Evolutionary conservation across 2,113 vertebrate species (phyloP).

Genomic region (Grammomys surdaster): DNA sequence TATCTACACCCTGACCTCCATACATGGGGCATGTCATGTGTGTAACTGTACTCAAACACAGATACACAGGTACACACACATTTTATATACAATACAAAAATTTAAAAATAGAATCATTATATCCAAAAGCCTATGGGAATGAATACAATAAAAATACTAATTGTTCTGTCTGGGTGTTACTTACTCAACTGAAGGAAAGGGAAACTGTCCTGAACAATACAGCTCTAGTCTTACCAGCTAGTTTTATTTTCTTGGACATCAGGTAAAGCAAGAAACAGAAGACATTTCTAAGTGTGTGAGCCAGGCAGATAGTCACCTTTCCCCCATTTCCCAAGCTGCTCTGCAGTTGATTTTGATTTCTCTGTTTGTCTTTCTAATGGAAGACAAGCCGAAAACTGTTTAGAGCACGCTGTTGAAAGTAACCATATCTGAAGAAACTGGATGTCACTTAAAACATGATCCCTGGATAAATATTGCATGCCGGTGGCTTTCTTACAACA

Average conservation of each 20-base stretch:
- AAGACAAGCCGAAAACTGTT: not conserved
- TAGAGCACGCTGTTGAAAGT: not conserved
- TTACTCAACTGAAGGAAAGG: not conserved
- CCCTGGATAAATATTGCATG: constrained; percentile 26
- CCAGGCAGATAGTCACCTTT: not conserved
- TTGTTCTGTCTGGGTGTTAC: not conserved
- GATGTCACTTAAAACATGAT: constrained; percentile 41
- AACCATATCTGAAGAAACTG: constrained; percentile 13
- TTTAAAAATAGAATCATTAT: not conserved
- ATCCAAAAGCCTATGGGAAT: not conserved
- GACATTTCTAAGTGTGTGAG: not conserved
- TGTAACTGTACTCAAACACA: not conserved
- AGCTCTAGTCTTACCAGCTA: not conserved
- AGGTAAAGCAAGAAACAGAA: not conserved
- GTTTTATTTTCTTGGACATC: not conserved
- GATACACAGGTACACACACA: not conserved
- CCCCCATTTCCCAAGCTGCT: not conserved
- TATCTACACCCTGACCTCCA: not conserved
- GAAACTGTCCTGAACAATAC: not conserved
- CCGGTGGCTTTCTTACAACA: constrained; percentile 25
- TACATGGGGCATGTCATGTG: not conserved
- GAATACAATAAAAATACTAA: not conserved
- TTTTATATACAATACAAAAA: not conserved
- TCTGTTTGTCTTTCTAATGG: not conserved
- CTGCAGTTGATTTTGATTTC: not conserved